Base-by-base conservation (phyloP, 2,113 vertebrate species). In the Urocynchramus pylzowi region DNA sequence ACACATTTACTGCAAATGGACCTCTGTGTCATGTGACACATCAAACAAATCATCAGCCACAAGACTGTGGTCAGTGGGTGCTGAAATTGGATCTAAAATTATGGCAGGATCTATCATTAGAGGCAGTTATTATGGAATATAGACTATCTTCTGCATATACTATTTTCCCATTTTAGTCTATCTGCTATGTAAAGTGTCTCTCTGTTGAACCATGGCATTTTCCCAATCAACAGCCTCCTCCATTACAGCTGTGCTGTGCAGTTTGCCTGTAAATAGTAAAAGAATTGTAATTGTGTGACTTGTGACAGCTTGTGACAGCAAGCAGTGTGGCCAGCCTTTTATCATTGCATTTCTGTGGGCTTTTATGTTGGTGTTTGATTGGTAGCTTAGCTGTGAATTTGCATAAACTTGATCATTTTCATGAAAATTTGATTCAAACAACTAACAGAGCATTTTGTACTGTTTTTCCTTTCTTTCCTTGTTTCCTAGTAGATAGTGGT, bases 21-120 rank as follows among this genome's bases (percentile, higher is more conserved):
- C 30, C 49, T 83, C 45, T 50, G 57, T 49, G 31, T 53, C 4
- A 2, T 0, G 0, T 73, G 69, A 49, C 0, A 0, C 37, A 41
- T n/a, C 1, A 5, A 71, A 31, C 17, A 64, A 44, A 87, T 64
- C 39, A 56, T 63, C 57, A 80, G 33, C 37, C 23, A 1, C 28
- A 33, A 80, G 53, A 8, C 12, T 61, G 37, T 2, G 6, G 42
- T 52, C 82, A 56, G 41, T 61, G 49, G 22, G 57, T 87, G 59
- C 27, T 91, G 90, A 85, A 92, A 88, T 13, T 64, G 23, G 27
- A 44, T 83, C 49, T 87, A 84, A 86, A 90, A 77, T 92, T 71
- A 47, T 18, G 31, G 26, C 6, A 33, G 65, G 20, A 26, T 65
- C 45, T 81, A 18, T 82, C 57, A 41, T 76, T 73, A 80, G 50